Evolutionary conservation across 2,113 vertebrate genomes (phyloP).

Genomic region (Limnothrissa miodon): DNA sequence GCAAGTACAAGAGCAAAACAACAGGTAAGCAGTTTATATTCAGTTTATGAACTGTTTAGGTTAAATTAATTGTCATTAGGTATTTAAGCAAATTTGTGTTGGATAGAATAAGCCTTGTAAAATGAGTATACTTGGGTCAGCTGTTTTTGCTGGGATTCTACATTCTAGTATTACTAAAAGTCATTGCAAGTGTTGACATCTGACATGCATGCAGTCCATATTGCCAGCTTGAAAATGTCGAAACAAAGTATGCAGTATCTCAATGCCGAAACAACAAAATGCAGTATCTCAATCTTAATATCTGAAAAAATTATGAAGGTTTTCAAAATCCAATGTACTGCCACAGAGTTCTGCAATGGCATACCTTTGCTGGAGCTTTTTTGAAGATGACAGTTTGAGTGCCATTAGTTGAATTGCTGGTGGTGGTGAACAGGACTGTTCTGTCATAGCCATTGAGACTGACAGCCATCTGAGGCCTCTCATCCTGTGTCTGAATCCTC

Average conservation of each 20-base stretch:
- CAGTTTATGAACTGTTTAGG: background rate
- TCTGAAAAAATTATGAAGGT: background rate
- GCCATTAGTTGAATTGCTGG: constrained; percentile 76
- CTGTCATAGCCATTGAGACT: constrained; percentile 83
- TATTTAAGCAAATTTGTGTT: background rate
- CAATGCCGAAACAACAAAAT: background rate
- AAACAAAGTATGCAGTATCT: background rate
- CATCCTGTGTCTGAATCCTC: constrained; percentile 85
- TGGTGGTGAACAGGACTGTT: constrained; percentile 86
- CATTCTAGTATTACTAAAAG: background rate
- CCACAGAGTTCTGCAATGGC: constrained; percentile 11
- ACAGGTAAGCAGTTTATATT: background rate
- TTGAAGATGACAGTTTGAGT: constrained; percentile 83
- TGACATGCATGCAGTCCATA: background rate
- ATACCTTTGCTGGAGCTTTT: constrained; percentile 78
- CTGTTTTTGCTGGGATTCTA: background rate
- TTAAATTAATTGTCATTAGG: background rate
- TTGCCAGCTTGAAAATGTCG: background rate
- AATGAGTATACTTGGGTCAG: background rate
- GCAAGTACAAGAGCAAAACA: background rate
- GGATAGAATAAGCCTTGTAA: background rate
- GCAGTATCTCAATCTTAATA: background rate
- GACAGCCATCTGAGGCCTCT: constrained; percentile 88
- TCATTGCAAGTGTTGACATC: background rate
- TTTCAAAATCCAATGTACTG: background rate